Conservation (phyloP, 2,113 vertebrate genomes). For the Amblyopsis rosae region DNA sequence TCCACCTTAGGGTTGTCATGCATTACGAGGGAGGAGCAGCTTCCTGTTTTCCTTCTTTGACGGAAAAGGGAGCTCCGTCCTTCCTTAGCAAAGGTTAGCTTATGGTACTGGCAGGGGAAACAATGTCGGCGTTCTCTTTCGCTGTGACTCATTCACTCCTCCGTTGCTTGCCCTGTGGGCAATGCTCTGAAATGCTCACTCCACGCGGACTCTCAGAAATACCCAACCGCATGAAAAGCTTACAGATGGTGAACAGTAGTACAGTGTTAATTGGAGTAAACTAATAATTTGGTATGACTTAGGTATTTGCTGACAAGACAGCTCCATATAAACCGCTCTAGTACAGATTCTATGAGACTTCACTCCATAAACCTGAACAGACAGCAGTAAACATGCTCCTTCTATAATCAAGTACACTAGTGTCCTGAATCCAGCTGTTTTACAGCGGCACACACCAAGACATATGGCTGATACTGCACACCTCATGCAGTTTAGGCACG, state of each 20-base stretch:
- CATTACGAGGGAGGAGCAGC: conserved; percentile 47
- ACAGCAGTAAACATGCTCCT: conserved; percentile 37
- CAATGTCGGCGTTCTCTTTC: conserved; percentile 40
- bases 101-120: conserved; percentile 37
- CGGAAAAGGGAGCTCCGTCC: conserved; percentile 55
- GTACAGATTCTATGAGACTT: conserved; percentile 26
- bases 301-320: neutral
- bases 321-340: neutral
- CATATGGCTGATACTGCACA: conserved; percentile 23
- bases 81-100: conserved; percentile 21
- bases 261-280: neutral
- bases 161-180: conserved; percentile 33
- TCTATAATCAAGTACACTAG: conserved; percentile 39
- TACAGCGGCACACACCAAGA: conserved; percentile 39
- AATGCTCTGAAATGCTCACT: conserved; percentile 46
- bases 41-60: conserved; percentile 70
- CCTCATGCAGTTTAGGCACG: neutral
- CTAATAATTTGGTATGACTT: neutral
- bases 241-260: neutral
- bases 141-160: conserved; percentile 64
- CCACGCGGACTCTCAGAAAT: conserved; percentile 17
- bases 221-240: neutral
- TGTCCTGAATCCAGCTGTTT: conserved; percentile 61
- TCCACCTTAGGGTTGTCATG: conserved; percentile 36
- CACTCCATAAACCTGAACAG: conserved; percentile 29